A percentile compares a stretch with the other conserved stretches of the same genome.
phyloP scores from a whole-genome alignment of 2,797 vertebrate species.

The Petrocephalus sullivani region DNA sequence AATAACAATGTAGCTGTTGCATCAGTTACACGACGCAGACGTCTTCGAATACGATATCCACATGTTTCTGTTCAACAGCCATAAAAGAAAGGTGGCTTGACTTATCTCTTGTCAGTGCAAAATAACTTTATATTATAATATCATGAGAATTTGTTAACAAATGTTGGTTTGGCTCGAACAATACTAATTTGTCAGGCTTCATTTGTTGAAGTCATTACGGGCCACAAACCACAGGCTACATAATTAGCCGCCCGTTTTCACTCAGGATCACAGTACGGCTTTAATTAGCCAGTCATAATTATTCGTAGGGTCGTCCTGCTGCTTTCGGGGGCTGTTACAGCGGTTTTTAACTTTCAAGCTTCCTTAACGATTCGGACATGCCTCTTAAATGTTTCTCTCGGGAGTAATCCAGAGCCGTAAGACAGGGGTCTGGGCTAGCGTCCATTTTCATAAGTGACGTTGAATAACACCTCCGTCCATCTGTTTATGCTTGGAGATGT shows the following conservation, averaged over 20 bases:
- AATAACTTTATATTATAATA: neutral
- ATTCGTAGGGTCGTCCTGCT: neutral
- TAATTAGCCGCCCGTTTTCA: neutral
- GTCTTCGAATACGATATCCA: neutral
- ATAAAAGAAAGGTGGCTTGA: neutral
- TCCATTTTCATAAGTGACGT: conserved; percentile 1
- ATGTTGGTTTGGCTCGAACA: neutral
- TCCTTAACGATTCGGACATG: neutral
- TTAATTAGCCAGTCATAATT: neutral
- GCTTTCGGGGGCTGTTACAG: neutral
- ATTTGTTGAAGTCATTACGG: neutral
- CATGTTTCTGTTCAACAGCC: neutral
- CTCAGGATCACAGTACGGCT: neutral
- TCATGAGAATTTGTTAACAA: neutral
- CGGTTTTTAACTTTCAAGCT: neutral
- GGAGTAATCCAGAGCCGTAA: neutral
- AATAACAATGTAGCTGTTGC: neutral
- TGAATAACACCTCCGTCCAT: neutral
- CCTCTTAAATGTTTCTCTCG: neutral
- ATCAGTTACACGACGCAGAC: neutral
- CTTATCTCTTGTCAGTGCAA: neutral
- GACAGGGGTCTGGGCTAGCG: neutral
- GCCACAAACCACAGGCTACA: neutral
- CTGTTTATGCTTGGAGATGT: neutral
- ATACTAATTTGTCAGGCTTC: conserved; percentile 11